A percentile compares a stretch with the other conserved stretches of the same genome.
phyloP scores from a whole-genome alignment of 92 coral and sea anemone genomes.

The Virgularia gustaviana region DNA sequence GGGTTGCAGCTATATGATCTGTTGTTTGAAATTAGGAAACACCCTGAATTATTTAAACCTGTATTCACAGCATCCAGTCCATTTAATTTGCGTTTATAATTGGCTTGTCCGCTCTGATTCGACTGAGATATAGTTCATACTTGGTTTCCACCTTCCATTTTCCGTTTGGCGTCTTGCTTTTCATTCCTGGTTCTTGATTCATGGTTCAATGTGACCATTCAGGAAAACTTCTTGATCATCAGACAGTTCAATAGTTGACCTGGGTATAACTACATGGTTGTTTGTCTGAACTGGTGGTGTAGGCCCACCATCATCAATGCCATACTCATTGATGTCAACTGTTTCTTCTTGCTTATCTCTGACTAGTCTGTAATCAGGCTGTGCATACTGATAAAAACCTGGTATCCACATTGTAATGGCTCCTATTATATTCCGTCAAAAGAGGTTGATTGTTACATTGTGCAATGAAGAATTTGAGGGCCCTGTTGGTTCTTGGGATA shows the following conservation, averaged over 20 bases:
- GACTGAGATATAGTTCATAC: too few species aligned
- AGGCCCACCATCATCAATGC: slow-evolving; percentile 55
- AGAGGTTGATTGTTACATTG: slow-evolving; percentile 56
- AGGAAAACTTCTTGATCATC: slow-evolving; percentile 11
- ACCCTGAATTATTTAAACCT: slow-evolving; percentile 38
- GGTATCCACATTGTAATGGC: slow-evolving; percentile 43
- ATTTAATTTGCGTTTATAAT: too few species aligned
- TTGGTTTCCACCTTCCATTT: too few species aligned
- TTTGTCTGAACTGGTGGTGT: slow-evolving; percentile 46
- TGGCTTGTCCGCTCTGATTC: too few species aligned
- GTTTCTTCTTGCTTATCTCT: slow-evolving; percentile 35
- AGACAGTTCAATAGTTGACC: slow-evolving; percentile 35
- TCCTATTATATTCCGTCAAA: slow-evolving; percentile 1
- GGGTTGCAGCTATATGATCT: slow-evolving; percentile 1
- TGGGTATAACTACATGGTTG: slow-evolving; percentile 56
- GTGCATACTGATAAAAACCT: slow-evolving; percentile 43
- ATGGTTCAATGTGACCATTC: not conserved
- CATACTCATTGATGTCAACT: slow-evolving; percentile 41
- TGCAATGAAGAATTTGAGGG: slow-evolving; percentile 25
- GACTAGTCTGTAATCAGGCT: slow-evolving; percentile 33
- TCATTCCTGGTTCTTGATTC: too few species aligned
- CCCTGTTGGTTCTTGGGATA: slow-evolving; percentile 28
- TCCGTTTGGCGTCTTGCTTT: too few species aligned
- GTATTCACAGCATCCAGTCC: slow-evolving; percentile 38
- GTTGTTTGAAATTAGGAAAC: not conserved